Evolutionary conservation across 2,113 vertebrate genomes (phyloP), one percentile per base, ranked within the genome.

Genomic region (Nibea coibor): DNA sequence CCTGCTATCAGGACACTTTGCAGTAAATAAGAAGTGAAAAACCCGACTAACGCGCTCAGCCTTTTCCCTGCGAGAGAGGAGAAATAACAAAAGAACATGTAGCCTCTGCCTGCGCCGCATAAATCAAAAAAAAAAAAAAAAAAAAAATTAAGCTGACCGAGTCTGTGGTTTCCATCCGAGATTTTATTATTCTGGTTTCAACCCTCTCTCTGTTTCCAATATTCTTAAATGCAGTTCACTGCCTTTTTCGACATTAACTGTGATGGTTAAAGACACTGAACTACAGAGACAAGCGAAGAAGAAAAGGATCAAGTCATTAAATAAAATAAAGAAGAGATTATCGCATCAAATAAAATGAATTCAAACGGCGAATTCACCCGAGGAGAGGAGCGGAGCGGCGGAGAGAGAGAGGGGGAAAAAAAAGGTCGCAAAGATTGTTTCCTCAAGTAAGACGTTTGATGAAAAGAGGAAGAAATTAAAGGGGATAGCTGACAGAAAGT

Each of bases 101-200:
- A 91, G 76, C 51, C 72, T 70, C 20, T 54, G 82, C 64, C 78
- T 42, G 24, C 19, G 72, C 88, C 90, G 88, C 86, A 90, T 89
- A 89, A 90, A 91, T 91, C 83, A 58, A 48, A 68, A 26, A 26
- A 26, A 83, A 89, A 90, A 91, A 90, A 81, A 58, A 48, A 68
- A 26, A 26, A 26, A 83, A 88, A 78, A 90, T 85, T n/a, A 90
- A 92, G 84, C 76, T 57, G 86, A 82, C 79, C 31, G 64, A 92
- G 88, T 80, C 76, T 94, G 93, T 88, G 93, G 93, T 92, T 94
- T 93, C 76, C 83, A 83, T 91, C 90, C 35, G 64, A 91, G 91
- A 84, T 94, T 94, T 94, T 94, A 93, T 94, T 93, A 91, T 94
- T 90, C 85, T 91, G 89, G 86, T 92, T 94, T 90, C 84, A 91